Evolutionary conservation across 2,888 invertebrate genomes (phyloP), one percentile per base, ranked within the genome.

Genomic region (Ceraclea dissimilis): DNA sequence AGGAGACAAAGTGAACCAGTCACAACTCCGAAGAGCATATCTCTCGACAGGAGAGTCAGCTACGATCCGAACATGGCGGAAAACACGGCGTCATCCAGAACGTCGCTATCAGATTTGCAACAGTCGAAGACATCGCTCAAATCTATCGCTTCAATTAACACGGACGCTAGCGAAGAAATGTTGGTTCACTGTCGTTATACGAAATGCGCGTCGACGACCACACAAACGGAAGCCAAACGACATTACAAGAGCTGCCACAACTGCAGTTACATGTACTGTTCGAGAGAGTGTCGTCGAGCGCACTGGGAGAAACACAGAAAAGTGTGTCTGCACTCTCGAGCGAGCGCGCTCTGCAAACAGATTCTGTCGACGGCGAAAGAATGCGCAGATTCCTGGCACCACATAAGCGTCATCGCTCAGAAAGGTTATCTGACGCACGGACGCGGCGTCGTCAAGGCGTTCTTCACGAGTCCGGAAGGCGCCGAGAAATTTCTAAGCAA

Each of bases 251-350:
- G 89, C 65, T 94, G 93, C 73, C 94, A 94, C 76, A 95, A 96
- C 71, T 97, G 97, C 76, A 88, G 90, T 64, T 92, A 93, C 67
- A 85, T 90, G 67, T 97, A 97, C 74, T 97, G 97, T 75, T 91
- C 93, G 60, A 82, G 91, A 59, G 87, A 90, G 66, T 97, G 96
- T 71, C 83, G 97, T 20, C 79, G 90, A 60, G 84, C 88, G 13
- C 94, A 97, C 70, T 96, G 95, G 95, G 90, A 92, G 68, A 87
- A 89, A 66, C 97, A 97, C 69, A 84, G 93, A 60, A 88, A 89
- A 66, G 88, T 88, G 34, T 96, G 96, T 70, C 76, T 93, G 61
- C 93, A 93, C 71, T 93, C 93, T 18, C 81, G 95, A 51, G 93
- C 94, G 49, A 93, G 93, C 65, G 86, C 90, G 34, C 78, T 94